Evolutionary conservation across 1,140 invertebrate species (phyloP).

Genomic region (Scylla paramamosain): DNA sequence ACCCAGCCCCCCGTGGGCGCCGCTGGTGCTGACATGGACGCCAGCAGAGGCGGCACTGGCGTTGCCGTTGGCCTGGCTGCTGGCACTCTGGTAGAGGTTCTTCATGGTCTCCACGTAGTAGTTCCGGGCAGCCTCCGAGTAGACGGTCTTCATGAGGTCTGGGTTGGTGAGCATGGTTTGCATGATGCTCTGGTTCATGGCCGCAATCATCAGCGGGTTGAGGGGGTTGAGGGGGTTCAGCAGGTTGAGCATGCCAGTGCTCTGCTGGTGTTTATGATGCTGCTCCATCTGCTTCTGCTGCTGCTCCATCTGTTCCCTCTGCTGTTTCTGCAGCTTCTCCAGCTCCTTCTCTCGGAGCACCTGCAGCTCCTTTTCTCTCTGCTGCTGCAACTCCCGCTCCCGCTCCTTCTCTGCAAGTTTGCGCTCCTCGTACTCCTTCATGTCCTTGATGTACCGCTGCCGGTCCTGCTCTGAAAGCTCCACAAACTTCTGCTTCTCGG

Average conservation of each 20-base stretch:
- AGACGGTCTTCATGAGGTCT: slow-evolving; percentile 77
- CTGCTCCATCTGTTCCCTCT: slow-evolving; percentile 76
- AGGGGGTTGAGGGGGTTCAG: slow-evolving; percentile 76
- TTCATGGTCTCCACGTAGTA: slow-evolving; percentile 77
- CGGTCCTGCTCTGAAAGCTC: slow-evolving; percentile 77
- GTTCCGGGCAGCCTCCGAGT: slow-evolving; percentile 77
- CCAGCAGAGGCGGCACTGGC: neutral
- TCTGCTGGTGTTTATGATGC: slow-evolving; percentile 76
- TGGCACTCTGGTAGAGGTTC: slow-evolving; percentile 76
- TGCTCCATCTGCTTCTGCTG: slow-evolving; percentile 77
- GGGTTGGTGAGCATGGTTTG: slow-evolving; percentile 77
- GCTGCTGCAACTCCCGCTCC: slow-evolving; percentile 76
- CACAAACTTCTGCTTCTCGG: slow-evolving; percentile 76
- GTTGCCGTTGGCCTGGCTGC: slow-evolving; percentile 71
- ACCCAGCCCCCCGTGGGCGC: slow-evolving; percentile 36
- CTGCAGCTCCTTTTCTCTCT: slow-evolving; percentile 77
- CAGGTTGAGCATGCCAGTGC: slow-evolving; percentile 75
- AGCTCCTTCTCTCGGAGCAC: slow-evolving; percentile 77
- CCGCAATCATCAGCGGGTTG: slow-evolving; percentile 77
- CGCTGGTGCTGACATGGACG: slow-evolving; percentile 68
- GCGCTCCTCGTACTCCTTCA: slow-evolving; percentile 77
- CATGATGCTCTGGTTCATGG: slow-evolving; percentile 77
- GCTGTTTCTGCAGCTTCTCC: slow-evolving; percentile 77
- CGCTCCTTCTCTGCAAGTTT: slow-evolving; percentile 77
- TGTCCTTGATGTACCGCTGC: slow-evolving; percentile 77